These are phyloP conservation scores for Ivindomyrus marchei DNA, from an alignment of 2,113 vertebrate genomes.

Conservation along the genomic window DNA sequence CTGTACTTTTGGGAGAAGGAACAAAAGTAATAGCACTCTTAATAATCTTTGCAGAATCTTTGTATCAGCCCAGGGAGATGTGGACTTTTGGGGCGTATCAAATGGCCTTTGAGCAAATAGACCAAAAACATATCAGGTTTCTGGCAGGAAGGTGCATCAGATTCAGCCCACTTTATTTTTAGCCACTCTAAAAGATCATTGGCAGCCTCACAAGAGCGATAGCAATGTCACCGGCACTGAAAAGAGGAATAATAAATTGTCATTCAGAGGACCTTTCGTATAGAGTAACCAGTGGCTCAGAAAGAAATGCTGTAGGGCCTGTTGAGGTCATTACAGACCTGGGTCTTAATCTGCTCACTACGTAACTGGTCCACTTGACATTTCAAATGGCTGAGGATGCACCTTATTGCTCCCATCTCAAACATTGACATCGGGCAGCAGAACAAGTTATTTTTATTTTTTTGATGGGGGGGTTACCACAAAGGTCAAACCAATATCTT, in stretches of 20 bases:
- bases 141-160: slow-evolving; percentile 21
- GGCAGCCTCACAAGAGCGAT: slow-evolving; percentile 18
- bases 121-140: slow-evolving; percentile 12
- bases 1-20: background rate
- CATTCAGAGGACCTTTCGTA: slow-evolving; percentile 22
- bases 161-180: slow-evolving; percentile 11
- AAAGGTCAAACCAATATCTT: background rate
- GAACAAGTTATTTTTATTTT: background rate
- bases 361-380: slow-evolving; percentile 11
- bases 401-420: background rate
- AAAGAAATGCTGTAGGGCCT: background rate
- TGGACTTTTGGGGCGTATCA: background rate
- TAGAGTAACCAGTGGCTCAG: slow-evolving; percentile 16
- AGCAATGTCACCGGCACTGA: slow-evolving; percentile 14
- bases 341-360: slow-evolving; percentile 6
- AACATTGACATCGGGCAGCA: background rate
- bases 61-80: background rate
- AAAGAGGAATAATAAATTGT: slow-evolving; percentile 16
- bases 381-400: background rate
- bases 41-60: background rate
- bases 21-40: background rate
- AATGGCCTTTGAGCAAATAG: background rate
- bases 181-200: slow-evolving; percentile 10
- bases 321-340: slow-evolving; percentile 15
- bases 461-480: background rate